A percentile compares a stretch with the other conserved stretches of the same genome.
These are phyloP conservation scores for Elgaria multicarinata DNA, from an alignment of 2,113 vertebrate genomes.

Conservation along the genomic window DNA sequence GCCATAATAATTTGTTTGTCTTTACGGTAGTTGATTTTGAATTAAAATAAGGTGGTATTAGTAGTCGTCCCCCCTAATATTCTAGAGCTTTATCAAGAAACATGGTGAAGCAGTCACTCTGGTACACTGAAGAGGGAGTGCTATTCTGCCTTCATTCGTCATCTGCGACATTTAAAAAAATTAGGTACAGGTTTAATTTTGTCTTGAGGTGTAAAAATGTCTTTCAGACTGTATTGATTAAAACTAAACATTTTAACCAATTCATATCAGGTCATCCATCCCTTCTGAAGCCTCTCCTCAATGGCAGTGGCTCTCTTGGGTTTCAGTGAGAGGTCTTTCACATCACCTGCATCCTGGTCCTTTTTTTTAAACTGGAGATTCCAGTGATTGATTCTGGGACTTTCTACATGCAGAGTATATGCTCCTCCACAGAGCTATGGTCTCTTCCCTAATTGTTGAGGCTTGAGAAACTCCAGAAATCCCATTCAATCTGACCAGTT, in stretches of 20 bases:
- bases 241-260: background rate
- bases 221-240: background rate
- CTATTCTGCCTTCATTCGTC: no score
- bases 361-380: background rate
- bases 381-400: background rate
- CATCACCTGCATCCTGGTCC: background rate
- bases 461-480: background rate
- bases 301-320: background rate
- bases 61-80: background rate
- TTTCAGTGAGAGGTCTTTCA: no score
- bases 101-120: background rate
- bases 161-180: background rate
- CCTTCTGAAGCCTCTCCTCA: background rate
- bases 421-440: background rate
- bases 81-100: background rate
- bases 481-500: slow-evolving; percentile 17
- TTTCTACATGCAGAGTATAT: background rate
- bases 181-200: background rate
- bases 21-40: background rate
- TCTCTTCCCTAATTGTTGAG: background rate
- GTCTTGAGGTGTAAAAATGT: background rate
- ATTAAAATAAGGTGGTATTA: background rate
- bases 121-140: background rate
- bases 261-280: background rate
- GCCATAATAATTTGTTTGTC: no score